Conservation (phyloP, 1,140 invertebrate species). For the Ganaspis sp. region DNA sequence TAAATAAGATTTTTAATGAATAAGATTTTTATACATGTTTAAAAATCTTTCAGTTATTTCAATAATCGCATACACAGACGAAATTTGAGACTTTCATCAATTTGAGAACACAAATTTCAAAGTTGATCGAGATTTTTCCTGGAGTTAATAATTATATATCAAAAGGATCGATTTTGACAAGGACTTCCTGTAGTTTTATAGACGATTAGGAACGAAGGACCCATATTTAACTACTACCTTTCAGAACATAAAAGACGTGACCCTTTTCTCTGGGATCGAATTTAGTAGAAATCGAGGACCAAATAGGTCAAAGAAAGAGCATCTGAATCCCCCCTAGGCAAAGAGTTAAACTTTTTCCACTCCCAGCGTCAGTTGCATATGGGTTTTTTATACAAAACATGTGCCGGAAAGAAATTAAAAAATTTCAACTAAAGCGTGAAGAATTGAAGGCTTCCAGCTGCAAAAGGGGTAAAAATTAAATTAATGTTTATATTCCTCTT, state of each 20-base stretch:
- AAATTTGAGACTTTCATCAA: too few species aligned
- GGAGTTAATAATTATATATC: too few species aligned
- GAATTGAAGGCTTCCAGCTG: neutral
- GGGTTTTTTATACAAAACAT: neutral
- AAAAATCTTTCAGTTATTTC: too few species aligned
- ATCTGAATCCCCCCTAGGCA: neutral
- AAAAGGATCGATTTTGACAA: too few species aligned
- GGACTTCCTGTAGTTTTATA: too few species aligned
- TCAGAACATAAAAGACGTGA: neutral
- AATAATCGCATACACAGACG: too few species aligned
- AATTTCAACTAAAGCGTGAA: neutral
- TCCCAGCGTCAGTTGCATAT: neutral
- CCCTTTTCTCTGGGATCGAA: neutral
- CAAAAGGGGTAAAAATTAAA: neutral
- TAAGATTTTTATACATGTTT: too few species aligned
- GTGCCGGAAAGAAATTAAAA: neutral
- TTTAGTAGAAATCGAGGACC: neutral
- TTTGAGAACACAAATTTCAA: too few species aligned
- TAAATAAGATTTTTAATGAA: too few species aligned
- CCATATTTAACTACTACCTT: neutral
- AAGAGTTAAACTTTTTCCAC: neutral
- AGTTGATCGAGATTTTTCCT: too few species aligned
- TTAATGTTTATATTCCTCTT: too few species aligned
- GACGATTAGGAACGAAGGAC: too few species aligned
- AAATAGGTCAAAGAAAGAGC: conserved; percentile 1